phyloP scores from a whole-genome alignment of 2,797 vertebrate genomes.

The Epinephelus coioides region DNA sequence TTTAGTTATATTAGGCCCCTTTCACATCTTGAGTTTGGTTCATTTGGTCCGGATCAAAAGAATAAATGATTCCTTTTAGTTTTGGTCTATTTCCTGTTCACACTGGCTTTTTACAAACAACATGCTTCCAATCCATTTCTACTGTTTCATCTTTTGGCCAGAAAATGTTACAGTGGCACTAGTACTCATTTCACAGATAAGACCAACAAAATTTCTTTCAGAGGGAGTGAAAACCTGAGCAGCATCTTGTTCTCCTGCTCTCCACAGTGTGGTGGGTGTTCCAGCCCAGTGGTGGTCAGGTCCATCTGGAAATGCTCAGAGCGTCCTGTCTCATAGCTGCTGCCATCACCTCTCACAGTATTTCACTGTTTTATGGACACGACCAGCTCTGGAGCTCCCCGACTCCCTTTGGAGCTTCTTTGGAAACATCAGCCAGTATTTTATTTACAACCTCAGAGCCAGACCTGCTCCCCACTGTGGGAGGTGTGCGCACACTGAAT shows the following conservation, averaged over 20 bases:
- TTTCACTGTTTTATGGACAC: slow-evolving; percentile 82
- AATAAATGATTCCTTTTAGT: neutral
- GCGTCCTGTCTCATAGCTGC: slow-evolving; percentile 69
- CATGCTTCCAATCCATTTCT: slow-evolving; percentile 11
- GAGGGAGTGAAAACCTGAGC: slow-evolving; percentile 38
- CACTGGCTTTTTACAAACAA: neutral
- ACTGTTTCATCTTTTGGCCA: neutral
- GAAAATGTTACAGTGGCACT: slow-evolving; percentile 8
- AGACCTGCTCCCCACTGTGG: slow-evolving; percentile 40
- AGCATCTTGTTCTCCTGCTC: slow-evolving; percentile 9
- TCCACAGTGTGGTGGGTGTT: slow-evolving; percentile 50
- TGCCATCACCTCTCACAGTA: slow-evolving; percentile 77
- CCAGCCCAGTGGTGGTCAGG: slow-evolving; percentile 46
- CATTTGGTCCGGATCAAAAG: neutral
- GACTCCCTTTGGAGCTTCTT: slow-evolving; percentile 74
- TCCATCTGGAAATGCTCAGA: slow-evolving; percentile 82
- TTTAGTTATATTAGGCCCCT: neutral
- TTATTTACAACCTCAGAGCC: slow-evolving; percentile 81
- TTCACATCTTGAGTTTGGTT: neutral
- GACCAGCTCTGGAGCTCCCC: slow-evolving; percentile 67
- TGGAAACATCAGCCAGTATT: slow-evolving; percentile 75
- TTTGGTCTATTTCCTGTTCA: slow-evolving; percentile 1
- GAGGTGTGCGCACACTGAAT: slow-evolving; percentile 46
- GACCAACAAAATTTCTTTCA: slow-evolving; percentile 40
- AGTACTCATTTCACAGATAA: slow-evolving; percentile 16